phyloP scores from a whole-genome alignment of 2,797 vertebrate genomes.

The Tragelaphus oryx region DNA sequence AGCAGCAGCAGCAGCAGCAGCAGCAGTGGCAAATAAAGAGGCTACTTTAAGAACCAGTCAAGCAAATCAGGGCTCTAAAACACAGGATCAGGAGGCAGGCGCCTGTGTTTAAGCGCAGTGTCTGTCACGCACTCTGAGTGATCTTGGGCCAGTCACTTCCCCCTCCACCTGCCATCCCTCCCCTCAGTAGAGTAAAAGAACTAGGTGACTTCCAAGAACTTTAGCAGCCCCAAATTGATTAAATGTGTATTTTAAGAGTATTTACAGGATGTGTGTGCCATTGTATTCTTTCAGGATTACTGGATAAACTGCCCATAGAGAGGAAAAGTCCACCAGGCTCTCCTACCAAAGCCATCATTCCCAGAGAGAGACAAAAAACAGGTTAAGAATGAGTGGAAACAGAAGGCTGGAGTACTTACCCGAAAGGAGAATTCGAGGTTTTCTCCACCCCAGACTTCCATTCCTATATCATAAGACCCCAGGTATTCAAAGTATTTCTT shows the following conservation, averaged over 20 bases:
- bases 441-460: slow-evolving; percentile 99
- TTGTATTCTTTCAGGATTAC: background rate
- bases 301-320: background rate
- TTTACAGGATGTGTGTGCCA: background rate
- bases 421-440: slow-evolving; percentile 99
- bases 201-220: background rate
- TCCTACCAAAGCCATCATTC: background rate
- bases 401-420: slow-evolving; percentile 81
- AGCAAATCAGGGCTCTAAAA: background rate
- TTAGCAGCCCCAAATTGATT: background rate
- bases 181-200: background rate
- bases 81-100: background rate
- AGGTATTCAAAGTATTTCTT: slow-evolving; percentile 96
- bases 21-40: background rate
- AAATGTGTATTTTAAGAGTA: background rate
- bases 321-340: background rate
- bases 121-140: background rate
- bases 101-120: background rate
- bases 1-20: no score
- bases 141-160: background rate
- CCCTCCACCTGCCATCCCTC: background rate
- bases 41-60: background rate
- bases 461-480: slow-evolving; percentile 98
- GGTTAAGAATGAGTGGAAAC: background rate
- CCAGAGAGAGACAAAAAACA: background rate